Base-by-base conservation (phyloP, 2,797 vertebrate genomes). In the Sebastes nivosus region DNA sequence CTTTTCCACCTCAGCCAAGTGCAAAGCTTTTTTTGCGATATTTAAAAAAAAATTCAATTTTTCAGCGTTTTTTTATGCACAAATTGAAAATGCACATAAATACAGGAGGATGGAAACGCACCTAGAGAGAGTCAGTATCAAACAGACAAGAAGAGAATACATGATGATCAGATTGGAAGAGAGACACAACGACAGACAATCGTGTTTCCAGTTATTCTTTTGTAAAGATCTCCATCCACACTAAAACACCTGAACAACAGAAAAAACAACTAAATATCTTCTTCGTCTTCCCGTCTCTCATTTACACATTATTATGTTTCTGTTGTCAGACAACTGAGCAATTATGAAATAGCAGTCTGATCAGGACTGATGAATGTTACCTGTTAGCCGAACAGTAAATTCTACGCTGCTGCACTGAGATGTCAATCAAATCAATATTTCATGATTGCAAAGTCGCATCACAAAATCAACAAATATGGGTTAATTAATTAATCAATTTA, bases 301-400 rank as follows among this genome's bases (percentile, higher is more conserved):
- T 60, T 30, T 60, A 20, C 27, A 60, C 22, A 30, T 67, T 20
- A 27, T 70, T 36, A 42, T 59, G 4, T 52, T 34, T 64, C 16
- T 64, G 60, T 25, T 64, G 71, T 54, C 29, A 63, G 38, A 32
- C 60, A 72, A 16, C 58, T 34, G 59, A 54, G 42, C 42, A 54
- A 25, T 65, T 46, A 65, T 50, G 18, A 50, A 50, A 50, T 50
- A 50, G 7, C 42, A 50, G 46, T 50, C 18, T 50, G 18, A 50
- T 54, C 50, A 22, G 50, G 8, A 54, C 18, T 59, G n/a, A 46
- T 27, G 52, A 77, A 36, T 29, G 30, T 60, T 16, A n/a, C 20
- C 10, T 24, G 34, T 50, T n/a, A 69, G 27, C 54, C 50, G 30
- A 63, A 72, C 36, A 50, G 2, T 12, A 14, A n/a, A 11, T 63